A percentile compares a stretch with the other conserved stretches of the same genome.
These are phyloP conservation scores for Euura lappo DNA, from an alignment of 1,140 invertebrate species.

Conservation along the genomic window DNA sequence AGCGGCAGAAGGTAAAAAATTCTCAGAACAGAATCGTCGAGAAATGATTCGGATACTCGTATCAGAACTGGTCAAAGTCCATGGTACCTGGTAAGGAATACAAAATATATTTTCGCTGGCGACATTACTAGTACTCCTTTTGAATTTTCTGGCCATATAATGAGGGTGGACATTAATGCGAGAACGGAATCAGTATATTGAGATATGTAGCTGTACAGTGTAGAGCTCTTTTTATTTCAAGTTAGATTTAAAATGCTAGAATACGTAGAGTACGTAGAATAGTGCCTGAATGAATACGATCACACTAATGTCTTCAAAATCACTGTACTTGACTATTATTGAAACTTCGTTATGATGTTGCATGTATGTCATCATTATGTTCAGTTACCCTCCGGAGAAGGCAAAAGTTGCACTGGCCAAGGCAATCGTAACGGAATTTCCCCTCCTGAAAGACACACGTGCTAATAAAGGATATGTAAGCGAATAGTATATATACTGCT, in stretches of 20 bases:
- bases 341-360: too few relatives aligned
- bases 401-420: slow-evolving; percentile 19
- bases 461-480: slow-evolving; percentile 15
- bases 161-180: too few relatives aligned
- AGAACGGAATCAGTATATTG: too few relatives aligned
- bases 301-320: too few relatives aligned
- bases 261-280: background rate
- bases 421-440: slow-evolving; percentile 20
- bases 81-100: background rate
- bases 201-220: too few relatives aligned
- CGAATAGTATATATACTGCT: background rate
- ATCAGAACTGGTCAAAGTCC: background rate
- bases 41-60: background rate
- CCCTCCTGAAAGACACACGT: slow-evolving; percentile 11
- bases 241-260: background rate
- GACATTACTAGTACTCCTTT: too few relatives aligned
- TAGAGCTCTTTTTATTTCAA: background rate
- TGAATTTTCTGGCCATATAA: too few relatives aligned
- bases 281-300: too few relatives aligned
- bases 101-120: too few relatives aligned
- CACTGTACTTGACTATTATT: too few relatives aligned
- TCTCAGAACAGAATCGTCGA: background rate
- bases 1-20: background rate
- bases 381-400: slow-evolving; percentile 4
- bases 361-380: background rate